Percentiles rank a stretch among this genome's conserved stretches.
These are phyloP conservation scores for Leiothrix lutea DNA, from an alignment of 2,113 vertebrate genomes.

Conservation along the genomic window DNA sequence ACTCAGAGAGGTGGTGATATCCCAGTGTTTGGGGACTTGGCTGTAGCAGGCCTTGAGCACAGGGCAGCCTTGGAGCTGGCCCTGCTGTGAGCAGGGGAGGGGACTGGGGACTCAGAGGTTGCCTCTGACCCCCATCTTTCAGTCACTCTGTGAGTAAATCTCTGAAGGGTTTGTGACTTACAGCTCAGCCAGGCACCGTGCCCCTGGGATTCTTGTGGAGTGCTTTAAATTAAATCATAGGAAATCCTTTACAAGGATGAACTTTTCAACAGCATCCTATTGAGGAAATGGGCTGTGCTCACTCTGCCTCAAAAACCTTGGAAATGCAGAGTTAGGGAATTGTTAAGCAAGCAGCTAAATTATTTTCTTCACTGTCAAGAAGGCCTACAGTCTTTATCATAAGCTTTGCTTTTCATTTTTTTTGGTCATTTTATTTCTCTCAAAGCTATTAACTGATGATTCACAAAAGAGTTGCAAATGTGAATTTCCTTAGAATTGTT, in stretches of 20 bases:
- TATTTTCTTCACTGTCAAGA: neutral
- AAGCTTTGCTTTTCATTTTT: neutral
- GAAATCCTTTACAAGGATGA: neutral
- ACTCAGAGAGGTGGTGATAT: neutral
- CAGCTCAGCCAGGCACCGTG: neutral
- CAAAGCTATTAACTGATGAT: neutral
- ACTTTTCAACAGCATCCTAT: neutral
- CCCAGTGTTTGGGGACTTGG: neutral
- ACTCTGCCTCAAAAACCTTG: neutral
- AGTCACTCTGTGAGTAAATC: neutral
- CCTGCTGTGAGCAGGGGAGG: neutral
- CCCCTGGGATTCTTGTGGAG: neutral
- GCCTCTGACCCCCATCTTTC: neutral
- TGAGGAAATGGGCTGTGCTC: constrained; percentile 6
- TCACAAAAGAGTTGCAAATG: neutral
- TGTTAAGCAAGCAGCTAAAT: neutral
- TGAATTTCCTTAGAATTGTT: neutral
- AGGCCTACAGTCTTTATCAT: neutral
- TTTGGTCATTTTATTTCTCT: neutral
- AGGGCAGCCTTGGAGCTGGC: neutral
- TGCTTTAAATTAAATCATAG: neutral
- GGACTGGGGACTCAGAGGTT: neutral
- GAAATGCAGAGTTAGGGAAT: neutral
- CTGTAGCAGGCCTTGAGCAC: neutral
- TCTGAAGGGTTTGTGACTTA: neutral